Conservation (phyloP, 2,113 vertebrate genomes). For the Promerops cafer region DNA sequence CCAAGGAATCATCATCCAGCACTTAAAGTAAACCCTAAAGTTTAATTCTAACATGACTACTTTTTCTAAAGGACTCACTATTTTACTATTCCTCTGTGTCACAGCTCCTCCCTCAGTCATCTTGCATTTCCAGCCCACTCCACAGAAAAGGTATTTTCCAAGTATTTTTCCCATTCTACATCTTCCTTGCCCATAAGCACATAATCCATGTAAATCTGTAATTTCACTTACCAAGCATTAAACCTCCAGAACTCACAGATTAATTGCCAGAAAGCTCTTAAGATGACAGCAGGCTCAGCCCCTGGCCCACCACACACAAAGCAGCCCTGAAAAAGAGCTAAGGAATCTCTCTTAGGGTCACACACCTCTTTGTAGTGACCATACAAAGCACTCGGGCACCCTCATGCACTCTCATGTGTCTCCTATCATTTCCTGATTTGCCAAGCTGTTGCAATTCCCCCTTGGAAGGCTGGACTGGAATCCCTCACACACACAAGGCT, state of each 20-base stretch:
- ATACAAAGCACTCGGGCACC: fast-evolving
- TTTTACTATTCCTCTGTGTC: neutral
- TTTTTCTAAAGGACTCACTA: neutral
- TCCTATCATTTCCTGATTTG: neutral
- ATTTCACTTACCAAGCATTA: neutral
- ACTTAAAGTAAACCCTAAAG: neutral
- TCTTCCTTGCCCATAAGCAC: neutral
- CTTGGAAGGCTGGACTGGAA: too few species aligned
- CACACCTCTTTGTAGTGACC: neutral
- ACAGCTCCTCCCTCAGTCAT: neutral
- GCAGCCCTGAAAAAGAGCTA: neutral
- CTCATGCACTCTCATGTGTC: neutral
- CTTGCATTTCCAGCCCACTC: neutral
- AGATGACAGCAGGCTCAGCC: neutral
- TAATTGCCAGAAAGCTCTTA: neutral
- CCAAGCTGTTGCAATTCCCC: neutral
- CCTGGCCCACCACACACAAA: neutral
- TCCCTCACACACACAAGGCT: neutral
- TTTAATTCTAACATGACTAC: neutral
- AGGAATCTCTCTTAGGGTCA: neutral
- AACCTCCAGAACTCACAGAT: neutral
- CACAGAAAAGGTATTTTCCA: neutral
- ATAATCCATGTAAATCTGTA: neutral
- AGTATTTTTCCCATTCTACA: neutral
- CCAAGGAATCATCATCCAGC: neutral